Base-by-base conservation (phyloP, 2,888 invertebrate species). In the Metellina segmentata region DNA sequence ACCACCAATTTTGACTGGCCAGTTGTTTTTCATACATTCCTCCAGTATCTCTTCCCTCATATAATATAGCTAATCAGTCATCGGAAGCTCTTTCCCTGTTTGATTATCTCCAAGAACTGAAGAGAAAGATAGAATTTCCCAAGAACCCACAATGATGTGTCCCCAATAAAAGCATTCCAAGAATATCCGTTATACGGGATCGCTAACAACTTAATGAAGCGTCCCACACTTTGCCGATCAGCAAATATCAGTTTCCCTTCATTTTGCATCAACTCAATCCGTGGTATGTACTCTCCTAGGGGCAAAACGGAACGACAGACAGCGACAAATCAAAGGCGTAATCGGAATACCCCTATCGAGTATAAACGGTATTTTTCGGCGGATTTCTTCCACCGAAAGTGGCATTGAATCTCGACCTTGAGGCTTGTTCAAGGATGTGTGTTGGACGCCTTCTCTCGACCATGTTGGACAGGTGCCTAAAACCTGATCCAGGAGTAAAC, bases 391-490 rank as follows among this genome's bases (percentile, higher is more conserved):
- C 48, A 53, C 51, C 11, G 74, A n/a, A 61, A 53, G 4, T 85
- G 85, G 52, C 85, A 85, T 85, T 85, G 85, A 75, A 48, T 48
- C 13, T 52, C 34, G 61, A 51, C 85, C 85, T 85, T 85, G 85
- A 53, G 7, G 13, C 34, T 8, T 7, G 61, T 85, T 85, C 85
- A 85, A 85, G 83, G 83, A 71, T 74, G 8, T 70, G 34, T 13
- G 13, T 19, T 20, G 61, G 16, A 79, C 72, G n/a, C 82, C 82
- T 82, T 72, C 82, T 72, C 71, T 72, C 6, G 20, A 19, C n/a
- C 77, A 11, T 52, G 49, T 77, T 51, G n/a, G 49, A 19, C 77
- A 51, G 8, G 13, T 13, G 11, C 69, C 7, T 52, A 49, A 77
- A 77, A 77, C 77, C 77, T n/a, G 77, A 77, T 77, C 52, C 11